Conservation (phyloP, 2,888 invertebrate species). For the Diaphora mendica region DNA sequence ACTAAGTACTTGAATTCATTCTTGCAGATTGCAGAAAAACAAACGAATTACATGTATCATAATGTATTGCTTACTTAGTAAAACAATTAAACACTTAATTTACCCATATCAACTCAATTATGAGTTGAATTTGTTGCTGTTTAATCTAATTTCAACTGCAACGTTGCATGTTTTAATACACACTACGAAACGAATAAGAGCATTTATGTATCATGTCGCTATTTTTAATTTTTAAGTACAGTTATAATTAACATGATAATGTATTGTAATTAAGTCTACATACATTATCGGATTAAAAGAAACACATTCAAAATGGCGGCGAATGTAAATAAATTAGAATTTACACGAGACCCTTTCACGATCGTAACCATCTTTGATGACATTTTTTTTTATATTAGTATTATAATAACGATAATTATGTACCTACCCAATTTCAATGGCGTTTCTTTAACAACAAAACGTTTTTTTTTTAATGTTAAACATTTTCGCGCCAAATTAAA, state of each 20-base stretch:
- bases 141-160: background rate
- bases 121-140: background rate
- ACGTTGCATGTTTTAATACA: background rate
- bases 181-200: background rate
- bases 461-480: no score
- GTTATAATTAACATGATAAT: background rate
- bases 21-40: no score
- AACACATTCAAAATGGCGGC: background rate
- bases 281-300: background rate
- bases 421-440: no score
- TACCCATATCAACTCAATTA: background rate
- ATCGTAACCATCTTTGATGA: background rate
- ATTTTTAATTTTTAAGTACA: background rate
- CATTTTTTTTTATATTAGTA: no score
- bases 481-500: no score
- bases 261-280: background rate
- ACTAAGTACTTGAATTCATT: no score
- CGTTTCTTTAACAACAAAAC: no score
- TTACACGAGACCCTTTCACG: background rate
- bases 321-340: background rate
- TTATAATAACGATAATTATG: no score
- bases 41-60: no score
- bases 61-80: no score
- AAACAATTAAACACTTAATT: background rate
- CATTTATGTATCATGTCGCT: background rate